Conservation (phyloP, 2,888 invertebrate species). For the Megalurothrips usitatus region DNA sequence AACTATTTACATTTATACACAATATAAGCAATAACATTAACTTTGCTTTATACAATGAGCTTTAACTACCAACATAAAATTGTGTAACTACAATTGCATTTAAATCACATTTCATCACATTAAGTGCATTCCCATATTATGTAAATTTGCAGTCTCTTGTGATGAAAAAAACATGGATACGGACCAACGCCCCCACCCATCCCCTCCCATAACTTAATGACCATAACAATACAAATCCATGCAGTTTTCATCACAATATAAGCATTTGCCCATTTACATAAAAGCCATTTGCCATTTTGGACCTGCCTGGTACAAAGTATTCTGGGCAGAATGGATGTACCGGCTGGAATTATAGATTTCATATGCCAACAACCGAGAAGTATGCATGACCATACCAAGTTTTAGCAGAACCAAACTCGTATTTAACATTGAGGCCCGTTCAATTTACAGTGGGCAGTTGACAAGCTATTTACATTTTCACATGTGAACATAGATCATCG, state of each 20-base stretch:
- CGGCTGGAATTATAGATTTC: not conserved
- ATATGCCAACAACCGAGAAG: constrained; percentile 16
- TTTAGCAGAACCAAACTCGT: not conserved
- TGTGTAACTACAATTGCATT: constrained; percentile 14
- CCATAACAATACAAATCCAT: not conserved
- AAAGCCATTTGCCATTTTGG: not conserved
- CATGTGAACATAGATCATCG: not conserved
- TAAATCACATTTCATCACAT: constrained; percentile 27
- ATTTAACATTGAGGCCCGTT: not conserved
- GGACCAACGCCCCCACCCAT: not conserved
- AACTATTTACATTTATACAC: constrained; percentile 6
- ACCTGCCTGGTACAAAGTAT: not conserved
- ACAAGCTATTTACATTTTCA: not conserved
- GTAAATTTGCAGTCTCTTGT: not conserved
- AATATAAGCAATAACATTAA: constrained; percentile 17
- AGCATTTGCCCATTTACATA: not conserved
- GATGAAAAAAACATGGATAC: not conserved
- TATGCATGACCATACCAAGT: constrained; percentile 16
- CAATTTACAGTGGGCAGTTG: not conserved
- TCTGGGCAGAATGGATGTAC: not conserved
- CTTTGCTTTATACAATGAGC: not conserved
- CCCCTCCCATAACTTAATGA: not conserved
- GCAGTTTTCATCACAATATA: not conserved
- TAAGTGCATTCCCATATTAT: not conserved
- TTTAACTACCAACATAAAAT: not conserved